Conservation (phyloP, 1,140 invertebrate genomes). For the Heliconius himera region DNA sequence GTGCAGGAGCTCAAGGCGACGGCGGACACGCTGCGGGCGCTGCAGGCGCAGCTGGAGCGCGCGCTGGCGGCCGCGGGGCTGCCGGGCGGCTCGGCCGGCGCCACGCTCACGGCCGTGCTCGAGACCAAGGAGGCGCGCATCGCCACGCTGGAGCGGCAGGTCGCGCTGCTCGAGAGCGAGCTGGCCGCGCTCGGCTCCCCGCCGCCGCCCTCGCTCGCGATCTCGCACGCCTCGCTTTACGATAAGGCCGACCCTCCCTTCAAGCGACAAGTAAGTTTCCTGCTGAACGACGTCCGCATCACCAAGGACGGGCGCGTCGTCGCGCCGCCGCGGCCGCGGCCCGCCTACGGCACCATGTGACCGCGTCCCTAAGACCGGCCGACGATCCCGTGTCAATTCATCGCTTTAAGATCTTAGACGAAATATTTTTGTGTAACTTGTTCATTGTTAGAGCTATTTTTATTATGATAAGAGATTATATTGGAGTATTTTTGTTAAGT, state of each 20-base stretch:
- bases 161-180: slow-evolving; percentile 87
- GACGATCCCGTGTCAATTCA: slow-evolving; percentile 71
- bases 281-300: slow-evolving; percentile 88
- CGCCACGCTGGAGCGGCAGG: slow-evolving; percentile 91
- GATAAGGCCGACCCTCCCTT: slow-evolving; percentile 85
- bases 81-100: slow-evolving; percentile 85
- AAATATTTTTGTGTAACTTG: slow-evolving; percentile 76
- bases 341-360: slow-evolving; percentile 70
- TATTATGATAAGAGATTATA: slow-evolving; percentile 74
- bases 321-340: slow-evolving; percentile 58
- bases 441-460: slow-evolving; percentile 78
- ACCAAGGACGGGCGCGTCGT: slow-evolving; percentile 85
- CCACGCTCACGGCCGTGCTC: slow-evolving; percentile 88
- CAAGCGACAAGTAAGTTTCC: slow-evolving; percentile 92
- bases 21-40: slow-evolving; percentile 90
- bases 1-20: slow-evolving; percentile 90
- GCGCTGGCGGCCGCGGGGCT: slow-evolving; percentile 85
- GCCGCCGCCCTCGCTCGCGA: slow-evolving; percentile 79
- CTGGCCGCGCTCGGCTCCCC: slow-evolving; percentile 84
- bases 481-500: slow-evolving; percentile 78
- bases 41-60: slow-evolving; percentile 89
- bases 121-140: slow-evolving; percentile 93
- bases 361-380: slow-evolving; percentile 48
- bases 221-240: slow-evolving; percentile 82
- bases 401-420: slow-evolving; percentile 73